phyloP scores from a whole-genome alignment of 2,113 vertebrate species.

The Osmerus eperlanus region DNA sequence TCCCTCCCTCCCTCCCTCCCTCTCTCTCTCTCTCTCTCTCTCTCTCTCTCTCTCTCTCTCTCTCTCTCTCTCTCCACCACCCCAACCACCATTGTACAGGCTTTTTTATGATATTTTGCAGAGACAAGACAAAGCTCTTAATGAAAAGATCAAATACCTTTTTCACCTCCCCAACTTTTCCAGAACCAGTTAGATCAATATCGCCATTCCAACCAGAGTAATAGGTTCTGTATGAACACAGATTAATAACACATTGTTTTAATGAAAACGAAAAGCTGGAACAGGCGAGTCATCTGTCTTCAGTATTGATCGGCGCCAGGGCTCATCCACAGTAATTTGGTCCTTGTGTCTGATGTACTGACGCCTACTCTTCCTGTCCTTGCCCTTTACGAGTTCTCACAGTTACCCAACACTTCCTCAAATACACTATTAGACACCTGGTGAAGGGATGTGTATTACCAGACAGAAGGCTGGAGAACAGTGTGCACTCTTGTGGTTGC shows the following conservation, averaged over 20 bases:
- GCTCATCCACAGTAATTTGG: slow-evolving; percentile 27
- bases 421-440: neutral
- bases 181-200: slow-evolving; percentile 41
- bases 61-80: neutral
- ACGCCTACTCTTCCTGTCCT: neutral
- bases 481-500: too few relatives aligned
- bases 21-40: neutral
- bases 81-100: slow-evolving; percentile 16
- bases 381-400: neutral
- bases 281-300: slow-evolving; percentile 39
- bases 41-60: neutral
- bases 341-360: neutral
- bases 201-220: slow-evolving; percentile 32
- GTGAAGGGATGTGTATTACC: neutral
- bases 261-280: slow-evolving; percentile 51
- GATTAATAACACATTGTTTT: slow-evolving; percentile 59
- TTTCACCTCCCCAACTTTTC: slow-evolving; percentile 39
- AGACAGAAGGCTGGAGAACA: too few relatives aligned
- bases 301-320: slow-evolving; percentile 39
- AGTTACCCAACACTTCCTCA: neutral
- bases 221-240: slow-evolving; percentile 42
- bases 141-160: slow-evolving; percentile 57
- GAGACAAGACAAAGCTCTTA: slow-evolving; percentile 37
- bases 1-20: neutral
- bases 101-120: slow-evolving; percentile 36